These are phyloP conservation scores for Drosophila pegasa DNA, from an alignment of 2,888 invertebrate species.

Conservation along the genomic window DNA sequence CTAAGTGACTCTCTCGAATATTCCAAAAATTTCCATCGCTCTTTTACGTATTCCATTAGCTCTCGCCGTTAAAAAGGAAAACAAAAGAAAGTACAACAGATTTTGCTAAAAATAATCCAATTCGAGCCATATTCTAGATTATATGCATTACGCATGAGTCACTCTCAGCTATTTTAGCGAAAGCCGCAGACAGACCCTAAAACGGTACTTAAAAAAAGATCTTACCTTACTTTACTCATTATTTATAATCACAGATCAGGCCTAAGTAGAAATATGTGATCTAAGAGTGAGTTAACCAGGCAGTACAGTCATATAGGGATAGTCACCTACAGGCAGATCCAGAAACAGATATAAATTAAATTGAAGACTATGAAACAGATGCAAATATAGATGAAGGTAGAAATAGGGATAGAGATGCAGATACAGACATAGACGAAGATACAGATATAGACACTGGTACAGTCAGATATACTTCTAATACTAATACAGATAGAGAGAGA, in stretches of 20 bases:
- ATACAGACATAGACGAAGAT: background rate
- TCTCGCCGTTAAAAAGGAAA: background rate
- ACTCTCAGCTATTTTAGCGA: background rate
- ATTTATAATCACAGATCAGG: background rate
- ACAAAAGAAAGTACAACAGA: background rate
- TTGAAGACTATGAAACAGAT: no score
- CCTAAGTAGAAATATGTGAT: background rate
- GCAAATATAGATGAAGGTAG: background rate
- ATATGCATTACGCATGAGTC: background rate
- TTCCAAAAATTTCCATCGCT: constrained; percentile 4
- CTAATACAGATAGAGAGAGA: background rate
- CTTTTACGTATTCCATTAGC: background rate
- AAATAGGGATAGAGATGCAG: background rate
- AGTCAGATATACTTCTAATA: background rate
- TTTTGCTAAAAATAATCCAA: background rate
- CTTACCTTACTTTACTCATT: background rate
- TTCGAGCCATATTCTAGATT: background rate
- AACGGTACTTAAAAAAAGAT: background rate
- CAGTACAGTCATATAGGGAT: no score
- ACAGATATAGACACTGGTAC: no score
- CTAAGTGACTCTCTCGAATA: background rate
- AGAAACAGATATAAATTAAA: background rate
- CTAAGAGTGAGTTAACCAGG: background rate
- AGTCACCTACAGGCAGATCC: background rate
- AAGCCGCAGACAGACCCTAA: constrained; percentile 4